These are phyloP conservation scores for Drosophila triauraria DNA, from an alignment of 1,140 invertebrate species.

Conservation along the genomic window DNA sequence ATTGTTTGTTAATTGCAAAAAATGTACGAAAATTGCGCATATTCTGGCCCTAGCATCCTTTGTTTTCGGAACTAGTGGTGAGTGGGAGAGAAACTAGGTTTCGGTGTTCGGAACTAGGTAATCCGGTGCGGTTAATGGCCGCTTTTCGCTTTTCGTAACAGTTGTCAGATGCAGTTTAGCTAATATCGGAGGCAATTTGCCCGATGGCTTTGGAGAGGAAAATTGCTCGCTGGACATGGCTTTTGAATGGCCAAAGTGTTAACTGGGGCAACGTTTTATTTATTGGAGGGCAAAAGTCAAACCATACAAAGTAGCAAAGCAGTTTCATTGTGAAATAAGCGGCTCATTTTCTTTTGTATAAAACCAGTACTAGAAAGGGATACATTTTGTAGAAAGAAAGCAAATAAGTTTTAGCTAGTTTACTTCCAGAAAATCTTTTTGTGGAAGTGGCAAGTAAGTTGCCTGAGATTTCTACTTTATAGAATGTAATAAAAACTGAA, in stretches of 20 bases:
- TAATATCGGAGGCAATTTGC: constrained; percentile 59
- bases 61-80: constrained; percentile 22
- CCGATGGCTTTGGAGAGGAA: constrained; percentile 7
- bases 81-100: constrained; percentile 19
- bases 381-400: no score
- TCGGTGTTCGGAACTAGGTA: constrained; percentile 6
- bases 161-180: constrained; percentile 66
- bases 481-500: no score
- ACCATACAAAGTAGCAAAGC: background rate
- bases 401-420: no score
- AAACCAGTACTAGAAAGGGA: background rate
- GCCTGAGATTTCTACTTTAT: background rate
- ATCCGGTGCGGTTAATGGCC: constrained; percentile 50
- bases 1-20: constrained; percentile 79
- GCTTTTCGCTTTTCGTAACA: constrained; percentile 55
- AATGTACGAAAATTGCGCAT: constrained; percentile 63
- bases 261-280: constrained; percentile 14
- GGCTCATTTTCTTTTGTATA: background rate
- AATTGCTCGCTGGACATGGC: constrained; percentile 16
- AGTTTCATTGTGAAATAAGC: no score
- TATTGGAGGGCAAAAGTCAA: background rate
- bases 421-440: background rate
- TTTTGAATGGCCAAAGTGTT: constrained; percentile 21
- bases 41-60: constrained; percentile 21
- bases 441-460: background rate